Evolutionary conservation across 1,140 invertebrate species (phyloP).

Genomic region (Druon quercuslanigerum): DNA sequence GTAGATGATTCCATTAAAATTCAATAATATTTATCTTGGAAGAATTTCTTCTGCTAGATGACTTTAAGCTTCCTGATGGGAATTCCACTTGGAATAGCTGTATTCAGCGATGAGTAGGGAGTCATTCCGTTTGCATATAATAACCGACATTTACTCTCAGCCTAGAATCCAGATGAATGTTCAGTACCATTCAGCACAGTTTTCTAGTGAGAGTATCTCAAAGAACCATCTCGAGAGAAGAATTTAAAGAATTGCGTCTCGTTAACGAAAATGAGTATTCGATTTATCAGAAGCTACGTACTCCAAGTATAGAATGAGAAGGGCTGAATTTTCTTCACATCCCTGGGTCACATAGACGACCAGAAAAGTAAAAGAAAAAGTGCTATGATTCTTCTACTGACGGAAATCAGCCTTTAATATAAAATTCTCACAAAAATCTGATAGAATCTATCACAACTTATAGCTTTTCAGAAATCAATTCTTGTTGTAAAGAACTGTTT

Average conservation of each 20-base stretch:
- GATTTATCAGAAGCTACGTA: slow-evolving; percentile 26
- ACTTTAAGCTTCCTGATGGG: slow-evolving; percentile 11
- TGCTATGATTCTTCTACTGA: not conserved
- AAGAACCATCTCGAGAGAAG: slow-evolving; percentile 11
- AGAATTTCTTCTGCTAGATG: not conserved
- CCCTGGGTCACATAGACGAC: slow-evolving; percentile 5
- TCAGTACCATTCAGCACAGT: slow-evolving; percentile 48
- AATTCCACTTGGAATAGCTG: slow-evolving; percentile 22
- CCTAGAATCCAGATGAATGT: slow-evolving; percentile 52
- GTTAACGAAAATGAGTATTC: slow-evolving; percentile 27
- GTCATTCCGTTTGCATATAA: slow-evolving; percentile 60
- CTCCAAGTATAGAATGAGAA: not conserved
- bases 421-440: not conserved
- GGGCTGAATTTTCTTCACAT: not conserved
- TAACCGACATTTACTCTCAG: slow-evolving; percentile 51
- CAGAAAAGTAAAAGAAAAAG: slow-evolving; percentile 5
- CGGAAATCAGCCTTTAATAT: not conserved
- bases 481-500: too few species aligned
- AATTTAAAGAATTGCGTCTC: slow-evolving; percentile 23
- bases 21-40: too few species aligned
- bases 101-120: slow-evolving; percentile 35
- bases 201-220: not conserved
- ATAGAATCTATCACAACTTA: too few species aligned
- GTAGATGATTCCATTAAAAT: too few species aligned
- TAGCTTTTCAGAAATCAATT: too few species aligned